phyloP scores from a whole-genome alignment of 2,888 invertebrate species.

The Cynaeus angustus region DNA sequence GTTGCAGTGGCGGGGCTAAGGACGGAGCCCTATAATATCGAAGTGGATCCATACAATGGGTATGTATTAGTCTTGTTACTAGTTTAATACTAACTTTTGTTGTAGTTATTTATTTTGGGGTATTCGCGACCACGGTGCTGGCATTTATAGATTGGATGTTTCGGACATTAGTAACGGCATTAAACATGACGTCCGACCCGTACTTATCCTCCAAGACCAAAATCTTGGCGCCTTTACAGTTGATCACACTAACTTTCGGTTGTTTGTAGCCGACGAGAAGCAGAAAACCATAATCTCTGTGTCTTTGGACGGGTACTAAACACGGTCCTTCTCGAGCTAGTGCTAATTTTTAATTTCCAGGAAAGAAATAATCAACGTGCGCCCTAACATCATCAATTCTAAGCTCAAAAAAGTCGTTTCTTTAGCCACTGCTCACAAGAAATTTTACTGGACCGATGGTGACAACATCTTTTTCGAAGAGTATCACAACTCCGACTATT shows the following conservation, averaged over 20 bases:
- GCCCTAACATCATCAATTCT: constrained; percentile 83
- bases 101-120: constrained; percentile 88
- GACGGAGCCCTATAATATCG: constrained; percentile 84
- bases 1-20: constrained; percentile 82
- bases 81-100: not conserved
- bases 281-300: constrained; percentile 87
- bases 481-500: constrained; percentile 82
- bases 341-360: constrained; percentile 66
- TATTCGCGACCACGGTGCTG: constrained; percentile 76
- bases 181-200: constrained; percentile 79
- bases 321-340: not conserved
- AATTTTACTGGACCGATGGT: constrained; percentile 92
- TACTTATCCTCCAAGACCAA: constrained; percentile 78
- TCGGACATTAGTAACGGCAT: constrained; percentile 85
- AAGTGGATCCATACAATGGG: constrained; percentile 95
- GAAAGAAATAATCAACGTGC: constrained; percentile 81
- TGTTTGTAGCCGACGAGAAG: constrained; percentile 83
- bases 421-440: constrained; percentile 82
- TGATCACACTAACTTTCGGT: constrained; percentile 86
- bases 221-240: constrained; percentile 88
- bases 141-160: constrained; percentile 85
- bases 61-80: constrained; percentile 66
- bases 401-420: constrained; percentile 84
- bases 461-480: constrained; percentile 85
- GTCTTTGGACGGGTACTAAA: constrained; percentile 84